Percentiles rank a stretch among this genome's conserved stretches.
Conservation (phyloP, 2,888 invertebrate genomes). For the Apamea crenata region DNA sequence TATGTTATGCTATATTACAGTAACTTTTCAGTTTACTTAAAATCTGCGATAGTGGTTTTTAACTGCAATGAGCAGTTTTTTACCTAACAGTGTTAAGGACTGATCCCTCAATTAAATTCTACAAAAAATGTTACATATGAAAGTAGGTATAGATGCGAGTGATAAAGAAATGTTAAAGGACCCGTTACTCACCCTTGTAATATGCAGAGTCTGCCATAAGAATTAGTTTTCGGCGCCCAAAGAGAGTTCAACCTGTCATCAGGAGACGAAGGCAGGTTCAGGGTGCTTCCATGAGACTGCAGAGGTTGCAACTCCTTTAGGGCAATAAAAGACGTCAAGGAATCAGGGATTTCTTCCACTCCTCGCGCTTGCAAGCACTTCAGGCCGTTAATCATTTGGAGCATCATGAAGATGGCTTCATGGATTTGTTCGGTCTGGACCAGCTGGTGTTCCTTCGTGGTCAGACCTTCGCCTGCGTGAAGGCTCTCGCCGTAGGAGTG, state of each 20-base stretch:
- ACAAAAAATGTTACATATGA: neutral
- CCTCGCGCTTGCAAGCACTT: slow-evolving; percentile 96
- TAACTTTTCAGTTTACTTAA: neutral
- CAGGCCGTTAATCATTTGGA: slow-evolving; percentile 95
- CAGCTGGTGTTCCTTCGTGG: slow-evolving; percentile 83
- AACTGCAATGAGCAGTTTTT: neutral
- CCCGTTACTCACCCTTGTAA: slow-evolving; percentile 92
- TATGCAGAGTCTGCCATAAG: slow-evolving; percentile 92
- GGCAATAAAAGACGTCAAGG: slow-evolving; percentile 93
- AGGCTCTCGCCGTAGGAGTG: slow-evolving; percentile 92
- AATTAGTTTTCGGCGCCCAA: slow-evolving; percentile 87
- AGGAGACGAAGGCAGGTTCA: slow-evolving; percentile 75
- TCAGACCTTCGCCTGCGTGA: slow-evolving; percentile 88
- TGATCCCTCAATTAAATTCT: neutral
- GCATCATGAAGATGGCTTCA: slow-evolving; percentile 94
- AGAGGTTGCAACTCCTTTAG: slow-evolving; percentile 89
- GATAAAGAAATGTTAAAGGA: neutral
- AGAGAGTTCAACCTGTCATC: slow-evolving; percentile 86
- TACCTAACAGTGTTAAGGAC: neutral
- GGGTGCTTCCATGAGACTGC: slow-evolving; percentile 75
- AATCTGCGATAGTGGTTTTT: neutral
- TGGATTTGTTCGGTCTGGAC: slow-evolving; percentile 88
- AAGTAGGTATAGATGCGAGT: neutral
- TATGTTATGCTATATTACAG: neutral
- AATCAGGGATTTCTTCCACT: slow-evolving; percentile 94